Conservation (phyloP, 1,140 invertebrate genomes). For the Gerris buenoi region DNA sequence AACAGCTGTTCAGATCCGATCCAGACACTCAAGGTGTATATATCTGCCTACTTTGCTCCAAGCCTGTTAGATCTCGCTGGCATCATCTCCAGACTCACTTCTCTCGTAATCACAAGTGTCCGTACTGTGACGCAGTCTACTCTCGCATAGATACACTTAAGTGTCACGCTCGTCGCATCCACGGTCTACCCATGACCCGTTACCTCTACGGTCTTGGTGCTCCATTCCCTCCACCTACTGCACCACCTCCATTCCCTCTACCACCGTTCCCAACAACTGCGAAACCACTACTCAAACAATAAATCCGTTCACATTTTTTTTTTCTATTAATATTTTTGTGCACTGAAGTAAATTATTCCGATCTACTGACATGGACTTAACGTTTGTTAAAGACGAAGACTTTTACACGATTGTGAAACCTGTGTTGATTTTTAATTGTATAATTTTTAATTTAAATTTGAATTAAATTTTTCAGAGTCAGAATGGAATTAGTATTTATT, state of each 20-base stretch:
- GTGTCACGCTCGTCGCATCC: constrained; percentile 20
- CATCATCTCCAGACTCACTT: constrained; percentile 74
- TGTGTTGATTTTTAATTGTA: no score
- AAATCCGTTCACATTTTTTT: not conserved
- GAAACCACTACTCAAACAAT: not conserved
- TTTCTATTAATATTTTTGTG: no score
- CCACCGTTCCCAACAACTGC: not conserved
- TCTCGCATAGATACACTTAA: constrained; percentile 56
- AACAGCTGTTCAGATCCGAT: constrained; percentile 17
- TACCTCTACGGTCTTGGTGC: constrained; percentile 15
- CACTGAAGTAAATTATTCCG: no score
- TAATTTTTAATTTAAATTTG: no score
- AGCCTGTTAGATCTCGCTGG: constrained; percentile 72
- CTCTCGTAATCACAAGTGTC: constrained; percentile 57
- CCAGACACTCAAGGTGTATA: constrained; percentile 18
- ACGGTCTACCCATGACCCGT: constrained; percentile 15
- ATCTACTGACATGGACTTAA: no score
- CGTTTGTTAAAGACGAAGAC: no score
- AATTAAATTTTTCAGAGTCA: no score
- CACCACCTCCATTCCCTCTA: not conserved
- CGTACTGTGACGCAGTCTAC: constrained; percentile 68
- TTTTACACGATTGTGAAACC: no score
- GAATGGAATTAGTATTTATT: no score
- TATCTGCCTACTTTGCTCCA: constrained; percentile 57
- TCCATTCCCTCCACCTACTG: not conserved